A percentile compares a stretch with the other conserved stretches of the same genome.
Conservation (phyloP, 2,113 vertebrate genomes). For the Gallinago paraguaiae region DNA sequence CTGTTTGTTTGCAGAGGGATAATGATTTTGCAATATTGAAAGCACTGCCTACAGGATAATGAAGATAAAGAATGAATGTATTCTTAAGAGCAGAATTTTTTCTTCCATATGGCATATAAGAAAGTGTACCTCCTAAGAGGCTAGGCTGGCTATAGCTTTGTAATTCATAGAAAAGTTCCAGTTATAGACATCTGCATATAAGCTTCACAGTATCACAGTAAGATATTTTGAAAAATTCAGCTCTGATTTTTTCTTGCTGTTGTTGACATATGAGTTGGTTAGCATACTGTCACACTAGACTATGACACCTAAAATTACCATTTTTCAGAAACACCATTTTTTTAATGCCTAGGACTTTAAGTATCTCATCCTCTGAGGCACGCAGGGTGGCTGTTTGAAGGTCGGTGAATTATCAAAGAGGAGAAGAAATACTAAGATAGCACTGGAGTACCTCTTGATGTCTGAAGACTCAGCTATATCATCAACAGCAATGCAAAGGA, state of each 20-base stretch:
- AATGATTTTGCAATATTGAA: slow-evolving; percentile 5
- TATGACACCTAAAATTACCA: background rate
- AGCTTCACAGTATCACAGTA: background rate
- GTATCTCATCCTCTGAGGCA: background rate
- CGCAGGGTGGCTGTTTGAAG: background rate
- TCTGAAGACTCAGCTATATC: background rate
- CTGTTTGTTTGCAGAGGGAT: background rate
- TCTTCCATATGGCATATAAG: background rate
- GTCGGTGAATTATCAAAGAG: background rate
- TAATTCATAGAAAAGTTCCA: background rate
- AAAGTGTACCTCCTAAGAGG: background rate
- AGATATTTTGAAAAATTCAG: background rate
- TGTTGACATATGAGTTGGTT: background rate
- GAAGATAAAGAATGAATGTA: background rate
- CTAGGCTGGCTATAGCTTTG: background rate
- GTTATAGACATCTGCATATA: background rate
- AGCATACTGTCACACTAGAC: background rate
- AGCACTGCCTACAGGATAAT: slow-evolving; percentile 14
- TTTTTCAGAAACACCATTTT: background rate
- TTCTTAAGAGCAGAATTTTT: background rate
- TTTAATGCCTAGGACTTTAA: background rate
- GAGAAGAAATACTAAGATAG: background rate
- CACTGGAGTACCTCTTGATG: background rate
- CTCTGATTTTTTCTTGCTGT: background rate
- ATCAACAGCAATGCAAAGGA: background rate